Percentiles rank a stretch among this genome's conserved stretches.
Evolutionary conservation across 2,113 vertebrate genomes (phyloP).

Genomic region (Argyrosomus japonicus): DNA sequence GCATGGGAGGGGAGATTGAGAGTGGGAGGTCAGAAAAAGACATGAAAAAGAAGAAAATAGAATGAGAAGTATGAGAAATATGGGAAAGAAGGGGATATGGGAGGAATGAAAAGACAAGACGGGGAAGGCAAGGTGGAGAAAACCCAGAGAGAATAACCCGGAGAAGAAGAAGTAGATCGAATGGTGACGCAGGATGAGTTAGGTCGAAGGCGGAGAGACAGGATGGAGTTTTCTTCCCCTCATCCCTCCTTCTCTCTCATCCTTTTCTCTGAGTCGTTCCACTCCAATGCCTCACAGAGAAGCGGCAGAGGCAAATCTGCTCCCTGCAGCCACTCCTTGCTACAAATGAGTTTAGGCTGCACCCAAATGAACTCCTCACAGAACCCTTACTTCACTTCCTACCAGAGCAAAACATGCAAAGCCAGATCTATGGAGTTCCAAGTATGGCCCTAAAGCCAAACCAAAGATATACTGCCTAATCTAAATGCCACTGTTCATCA

Average conservation of each 20-base stretch:
- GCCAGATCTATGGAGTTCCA: conserved; percentile 65
- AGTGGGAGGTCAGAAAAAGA: neutral
- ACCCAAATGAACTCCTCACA: conserved; percentile 76
- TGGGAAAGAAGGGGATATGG: no score
- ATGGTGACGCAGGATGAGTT: conserved; percentile 28
- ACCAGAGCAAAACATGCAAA: conserved; percentile 69
- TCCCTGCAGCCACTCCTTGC: conserved; percentile 71
- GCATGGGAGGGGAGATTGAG: neutral
- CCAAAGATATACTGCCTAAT: conserved; percentile 54
- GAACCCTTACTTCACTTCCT: conserved; percentile 56
- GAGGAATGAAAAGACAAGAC: neutral
- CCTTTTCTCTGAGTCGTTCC: conserved; percentile 70
- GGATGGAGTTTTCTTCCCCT: conserved; percentile 36
- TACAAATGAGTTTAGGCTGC: conserved; percentile 76
- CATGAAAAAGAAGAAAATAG: neutral
- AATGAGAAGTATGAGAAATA: neutral
- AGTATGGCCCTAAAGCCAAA: conserved; percentile 49
- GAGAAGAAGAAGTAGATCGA: conserved; percentile 25
- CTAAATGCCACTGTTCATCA: conserved; percentile 45
- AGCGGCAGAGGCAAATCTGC: conserved; percentile 73
- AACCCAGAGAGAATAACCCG: conserved; percentile 26
- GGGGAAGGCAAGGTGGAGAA: neutral
- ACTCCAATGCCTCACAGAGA: conserved; percentile 74
- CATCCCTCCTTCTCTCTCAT: conserved; percentile 48
- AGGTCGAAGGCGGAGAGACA: conserved; percentile 29